Conservation (phyloP, 2,113 vertebrate species). For the Actenoides lindsayi region DNA sequence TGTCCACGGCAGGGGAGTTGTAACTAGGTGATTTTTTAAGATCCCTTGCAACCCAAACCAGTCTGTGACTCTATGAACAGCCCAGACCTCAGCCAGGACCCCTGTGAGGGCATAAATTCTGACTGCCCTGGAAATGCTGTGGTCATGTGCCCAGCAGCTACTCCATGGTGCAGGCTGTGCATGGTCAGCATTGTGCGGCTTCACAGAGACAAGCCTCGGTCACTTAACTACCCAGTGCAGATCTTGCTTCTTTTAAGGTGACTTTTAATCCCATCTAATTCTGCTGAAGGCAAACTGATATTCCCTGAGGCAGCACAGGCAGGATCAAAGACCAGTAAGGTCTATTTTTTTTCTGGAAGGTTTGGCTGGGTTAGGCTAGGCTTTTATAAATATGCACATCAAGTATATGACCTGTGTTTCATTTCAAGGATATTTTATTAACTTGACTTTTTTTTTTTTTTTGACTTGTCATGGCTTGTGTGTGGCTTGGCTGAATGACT, state of each 20-base stretch:
- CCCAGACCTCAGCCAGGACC: neutral
- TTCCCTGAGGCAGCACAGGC: neutral
- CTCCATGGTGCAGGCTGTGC: rapidly evolving
- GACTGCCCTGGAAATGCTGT: neutral
- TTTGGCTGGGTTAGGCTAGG: conserved; percentile 14
- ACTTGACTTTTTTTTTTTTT: neutral
- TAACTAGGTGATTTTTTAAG: too few species aligned
- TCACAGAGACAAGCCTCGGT: rapidly evolving
- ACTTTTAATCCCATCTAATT: neutral
- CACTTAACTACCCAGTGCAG: neutral
- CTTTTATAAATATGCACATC: conserved; percentile 52
- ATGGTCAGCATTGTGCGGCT: rapidly evolving
- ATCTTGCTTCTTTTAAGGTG: neutral
- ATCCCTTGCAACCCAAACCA: too few species aligned
- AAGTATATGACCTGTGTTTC: conserved; percentile 18
- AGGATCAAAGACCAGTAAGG: conserved; percentile 14
- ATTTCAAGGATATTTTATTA: conserved; percentile 52
- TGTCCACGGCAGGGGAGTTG: neutral
- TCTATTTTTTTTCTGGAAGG: conserved; percentile 2
- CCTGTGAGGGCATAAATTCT: rapidly evolving
- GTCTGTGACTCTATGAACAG: neutral
- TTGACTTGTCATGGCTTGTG: conserved; percentile 24
- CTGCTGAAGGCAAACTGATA: conserved; percentile 23
- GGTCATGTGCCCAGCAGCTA: rapidly evolving
- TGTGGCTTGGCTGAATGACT: conserved; percentile 9